These are phyloP conservation scores for Silurus glanis DNA, from an alignment of 2,113 vertebrate genomes.

Conservation along the genomic window DNA sequence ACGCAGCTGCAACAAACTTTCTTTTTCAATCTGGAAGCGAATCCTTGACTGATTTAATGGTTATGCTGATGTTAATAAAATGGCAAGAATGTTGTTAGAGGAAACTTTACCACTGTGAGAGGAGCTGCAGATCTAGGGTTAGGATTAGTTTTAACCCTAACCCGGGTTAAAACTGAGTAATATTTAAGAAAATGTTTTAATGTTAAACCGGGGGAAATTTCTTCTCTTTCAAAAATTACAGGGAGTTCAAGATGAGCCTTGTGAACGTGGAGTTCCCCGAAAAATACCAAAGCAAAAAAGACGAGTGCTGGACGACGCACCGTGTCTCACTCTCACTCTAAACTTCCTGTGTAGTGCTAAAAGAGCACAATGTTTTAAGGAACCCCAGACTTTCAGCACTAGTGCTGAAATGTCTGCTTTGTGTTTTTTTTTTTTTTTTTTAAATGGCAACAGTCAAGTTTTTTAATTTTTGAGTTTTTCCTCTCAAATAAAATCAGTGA, in stretches of 20 bases:
- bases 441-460: not conserved
- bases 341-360: not conserved
- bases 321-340: slow-evolving; percentile 35
- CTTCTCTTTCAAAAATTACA: not conserved
- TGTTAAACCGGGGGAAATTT: not conserved
- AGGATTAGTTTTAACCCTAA: no score
- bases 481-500: not conserved
- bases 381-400: no score
- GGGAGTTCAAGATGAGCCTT: not conserved
- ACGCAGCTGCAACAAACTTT: no score
- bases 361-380: not conserved
- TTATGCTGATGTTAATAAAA: slow-evolving; percentile 63
- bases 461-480: no score
- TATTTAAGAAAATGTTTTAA: not conserved
- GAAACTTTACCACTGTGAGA: slow-evolving; percentile 48
- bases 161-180: no score
- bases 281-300: not conserved
- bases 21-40: slow-evolving; percentile 65
- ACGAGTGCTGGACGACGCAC: not conserved
- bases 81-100: slow-evolving; percentile 17
- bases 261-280: not conserved
- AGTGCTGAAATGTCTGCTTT: no score
- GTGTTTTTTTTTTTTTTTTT: not conserved
- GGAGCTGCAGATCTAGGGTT: slow-evolving; percentile 5
- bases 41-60: slow-evolving; percentile 69